These are phyloP conservation scores for Xiphorhynchus erythropygius DNA, from an alignment of 2,797 vertebrate genomes.

Conservation along the genomic window DNA sequence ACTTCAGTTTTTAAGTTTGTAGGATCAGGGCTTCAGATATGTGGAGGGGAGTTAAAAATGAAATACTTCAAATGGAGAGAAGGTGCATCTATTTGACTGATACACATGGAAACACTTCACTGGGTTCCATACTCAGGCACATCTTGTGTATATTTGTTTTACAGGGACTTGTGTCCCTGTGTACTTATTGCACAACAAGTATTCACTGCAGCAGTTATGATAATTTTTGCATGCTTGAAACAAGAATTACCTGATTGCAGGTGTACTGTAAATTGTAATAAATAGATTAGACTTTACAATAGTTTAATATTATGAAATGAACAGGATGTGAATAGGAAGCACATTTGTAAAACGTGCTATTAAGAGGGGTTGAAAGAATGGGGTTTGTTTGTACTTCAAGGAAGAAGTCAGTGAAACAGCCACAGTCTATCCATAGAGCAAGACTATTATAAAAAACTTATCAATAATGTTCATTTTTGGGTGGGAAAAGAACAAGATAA, in stretches of 20 bases:
- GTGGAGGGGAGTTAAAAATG: background rate
- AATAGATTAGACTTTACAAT: background rate
- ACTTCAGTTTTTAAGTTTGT: background rate
- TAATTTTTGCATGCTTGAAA: background rate
- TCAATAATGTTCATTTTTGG: background rate
- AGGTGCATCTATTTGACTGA: background rate
- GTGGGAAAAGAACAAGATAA: background rate
- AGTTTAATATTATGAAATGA: background rate
- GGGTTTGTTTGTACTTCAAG: background rate
- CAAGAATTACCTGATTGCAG: background rate
- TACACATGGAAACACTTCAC: background rate
- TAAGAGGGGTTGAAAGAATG: background rate
- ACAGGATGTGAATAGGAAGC: background rate
- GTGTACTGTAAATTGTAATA: background rate
- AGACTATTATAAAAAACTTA: background rate
- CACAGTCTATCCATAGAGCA: background rate
- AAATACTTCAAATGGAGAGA: background rate
- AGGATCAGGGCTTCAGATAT: background rate
- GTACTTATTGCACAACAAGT: background rate
- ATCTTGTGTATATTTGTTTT: background rate
- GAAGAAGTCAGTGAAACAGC: background rate
- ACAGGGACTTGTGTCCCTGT: background rate
- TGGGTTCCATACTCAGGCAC: background rate
- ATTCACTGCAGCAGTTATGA: background rate
- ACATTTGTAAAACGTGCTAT: background rate